phyloP scores from a whole-genome alignment of 2,113 vertebrate species.

The Dipodomys merriami region DNA sequence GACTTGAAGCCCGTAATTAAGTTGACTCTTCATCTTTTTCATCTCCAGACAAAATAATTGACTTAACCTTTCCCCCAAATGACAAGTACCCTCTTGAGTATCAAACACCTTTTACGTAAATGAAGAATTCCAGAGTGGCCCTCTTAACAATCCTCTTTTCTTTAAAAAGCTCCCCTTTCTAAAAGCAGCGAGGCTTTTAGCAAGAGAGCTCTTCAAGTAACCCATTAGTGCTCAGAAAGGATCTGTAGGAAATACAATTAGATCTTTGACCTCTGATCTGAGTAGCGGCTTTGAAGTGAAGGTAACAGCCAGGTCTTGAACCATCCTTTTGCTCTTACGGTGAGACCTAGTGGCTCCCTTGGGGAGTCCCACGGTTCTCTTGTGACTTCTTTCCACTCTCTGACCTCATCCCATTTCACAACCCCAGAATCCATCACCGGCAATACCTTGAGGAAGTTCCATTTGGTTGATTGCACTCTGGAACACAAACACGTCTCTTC shows the following conservation, averaged over 20 bases:
- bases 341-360: not conserved
- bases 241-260: conserved; percentile 49
- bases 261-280: conserved; percentile 66
- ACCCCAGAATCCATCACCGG: not conserved
- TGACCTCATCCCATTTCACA: not conserved
- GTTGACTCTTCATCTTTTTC: conserved; percentile 59
- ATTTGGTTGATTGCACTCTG: not conserved
- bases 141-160: conserved; percentile 48
- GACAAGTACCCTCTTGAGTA: conserved; percentile 67
- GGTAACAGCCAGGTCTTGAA: not conserved
- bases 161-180: conserved; percentile 59
- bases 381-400: not conserved
- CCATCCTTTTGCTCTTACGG: accelerated
- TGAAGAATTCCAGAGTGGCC: conserved; percentile 55
- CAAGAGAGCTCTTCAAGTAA: conserved; percentile 44
- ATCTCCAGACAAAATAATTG: conserved; percentile 73
- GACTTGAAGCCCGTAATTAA: conserved; percentile 52
- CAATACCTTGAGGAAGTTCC: not conserved
- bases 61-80: conserved; percentile 69
- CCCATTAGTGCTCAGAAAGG: conserved; percentile 60
- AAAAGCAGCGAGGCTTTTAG: conserved; percentile 56
- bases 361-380: not conserved
- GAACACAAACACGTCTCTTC: not conserved
- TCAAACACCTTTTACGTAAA: conserved; percentile 57
- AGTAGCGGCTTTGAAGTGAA: conserved; percentile 12